phyloP scores from a whole-genome alignment of 2,113 vertebrate genomes.

The Calyptommatus sinebrachiatus region DNA sequence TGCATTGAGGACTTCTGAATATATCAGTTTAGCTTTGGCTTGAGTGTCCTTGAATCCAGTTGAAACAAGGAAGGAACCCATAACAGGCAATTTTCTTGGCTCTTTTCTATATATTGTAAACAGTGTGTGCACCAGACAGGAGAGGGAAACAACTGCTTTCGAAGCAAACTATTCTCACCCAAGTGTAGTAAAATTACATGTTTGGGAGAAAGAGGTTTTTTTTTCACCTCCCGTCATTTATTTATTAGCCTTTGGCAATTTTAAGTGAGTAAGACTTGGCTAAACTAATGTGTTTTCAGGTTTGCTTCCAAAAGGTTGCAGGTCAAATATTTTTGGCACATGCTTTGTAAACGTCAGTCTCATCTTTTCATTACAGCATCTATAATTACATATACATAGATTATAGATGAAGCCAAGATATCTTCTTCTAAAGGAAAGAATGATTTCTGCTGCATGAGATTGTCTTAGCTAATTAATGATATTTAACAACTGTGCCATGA shows the following conservation, averaged over 20 bases:
- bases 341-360: slow-evolving; percentile 55
- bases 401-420: slow-evolving; percentile 68
- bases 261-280: slow-evolving; percentile 59
- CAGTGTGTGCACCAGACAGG: slow-evolving; percentile 20
- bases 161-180: slow-evolving; percentile 56
- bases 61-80: slow-evolving; percentile 40
- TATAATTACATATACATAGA: slow-evolving; percentile 61
- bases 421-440: slow-evolving; percentile 66
- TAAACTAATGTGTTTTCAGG: slow-evolving; percentile 57
- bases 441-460: not conserved
- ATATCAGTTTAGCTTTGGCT: slow-evolving; percentile 48
- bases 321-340: slow-evolving; percentile 67
- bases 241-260: slow-evolving; percentile 68
- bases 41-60: slow-evolving; percentile 45
- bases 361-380: slow-evolving; percentile 66
- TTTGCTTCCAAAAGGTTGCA: slow-evolving; percentile 66
- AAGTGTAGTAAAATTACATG: slow-evolving; percentile 59
- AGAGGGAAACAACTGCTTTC: slow-evolving; percentile 41
- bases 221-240: slow-evolving; percentile 34
- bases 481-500: slow-evolving; percentile 22
- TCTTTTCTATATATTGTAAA: slow-evolving; percentile 50
- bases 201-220: slow-evolving; percentile 46
- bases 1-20: slow-evolving; percentile 32
- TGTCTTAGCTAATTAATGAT: slow-evolving; percentile 55
- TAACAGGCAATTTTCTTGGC: slow-evolving; percentile 57